Base-by-base conservation (phyloP, 2,888 invertebrate genomes). In the Teleiodes luculella region DNA sequence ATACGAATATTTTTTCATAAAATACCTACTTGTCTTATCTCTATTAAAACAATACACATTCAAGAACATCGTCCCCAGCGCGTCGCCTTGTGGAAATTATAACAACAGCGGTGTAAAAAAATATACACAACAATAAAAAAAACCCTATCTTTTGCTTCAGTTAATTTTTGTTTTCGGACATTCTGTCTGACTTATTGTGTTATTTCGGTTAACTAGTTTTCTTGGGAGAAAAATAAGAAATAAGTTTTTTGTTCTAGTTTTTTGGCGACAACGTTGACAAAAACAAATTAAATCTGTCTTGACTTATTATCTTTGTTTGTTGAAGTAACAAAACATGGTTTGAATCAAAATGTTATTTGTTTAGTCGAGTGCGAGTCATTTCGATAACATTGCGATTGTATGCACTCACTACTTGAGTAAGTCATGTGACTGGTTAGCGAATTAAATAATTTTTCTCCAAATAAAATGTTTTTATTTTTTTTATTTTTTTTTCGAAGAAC, bases 131-230 rank as follows among this genome's bases (percentile, higher is more conserved):
- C 64, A 66, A 57, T 54, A 62, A 57, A 72, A 74, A 70, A 66
- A 72, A 65, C 68, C 70, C 62, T 59, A 62, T 68, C 62, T 72
- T 67, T 76, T 75, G 74, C 78, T 76, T 76, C 66, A 59, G 71
- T 72, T 76, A 72, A 78, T 78, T 76, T 70, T 70, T 63, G 57
- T 56, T 28, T 68, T 80, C 53, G 56, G 62, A 54, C 64, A 62
- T 68, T 69, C 68, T 28, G 61, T 57, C 61, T 72, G 77, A 85
- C 86, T 86, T 86, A 86, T 86, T 86, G 86, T 83, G 78, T 80
- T 74, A 79, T 82, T 83, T 79, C 68, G 69, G 76, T 74, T 79
- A 80, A 83, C 79, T 78, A 74, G 75, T 74, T 78, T 77, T 77
- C 70, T 72, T 74, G 63, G 60, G 31, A 18, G 16, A 13, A 13